Evolutionary conservation across 2,888 invertebrate genomes (phyloP), one percentile per base, ranked within the genome.

Genomic region (Alentia gelatinosa): DNA sequence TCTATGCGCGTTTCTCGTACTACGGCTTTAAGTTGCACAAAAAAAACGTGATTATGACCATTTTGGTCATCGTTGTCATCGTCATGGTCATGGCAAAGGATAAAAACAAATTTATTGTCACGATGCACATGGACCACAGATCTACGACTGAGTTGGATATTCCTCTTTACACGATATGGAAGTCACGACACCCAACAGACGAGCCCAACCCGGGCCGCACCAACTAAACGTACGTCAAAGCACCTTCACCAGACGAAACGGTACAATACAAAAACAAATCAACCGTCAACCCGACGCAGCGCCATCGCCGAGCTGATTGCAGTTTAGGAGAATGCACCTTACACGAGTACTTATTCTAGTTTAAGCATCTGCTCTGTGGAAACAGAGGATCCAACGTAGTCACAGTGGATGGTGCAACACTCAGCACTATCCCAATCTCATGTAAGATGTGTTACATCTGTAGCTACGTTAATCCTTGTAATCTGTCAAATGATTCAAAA

Each of bases 211-310:
- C 15, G 47, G 35, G 47, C 47, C 50, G 86, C 42, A 86, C 86
- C 86, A 86, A 86, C 42, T 86, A 7, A 86, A 86, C 50, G 86
- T 42, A 86, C 86, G 35, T 35, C 86, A 42, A 86, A 86, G 86
- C 86, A 86, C 86, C 86, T 47, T 86, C 33, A 86, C 83, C 26
- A 47, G 30, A 86, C 86, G 33, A 30, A 35, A 86, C 86, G 30
- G 30, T 47, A 86, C 86, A 47, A 86, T 47, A 86, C 35, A n/a
- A 39, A 79, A 79, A n/a, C n/a, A n/a, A 79, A 35, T 37, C 79
- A 79, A 79, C 35, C n/a, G n/a, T n/a, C n/a, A 56, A n/a, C 56
- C 9, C 19, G 56, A n/a, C 56, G 23, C 19, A 56, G 56, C 12
- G n/a, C 56, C 19, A 56, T 56, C n/a, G n/a, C n/a, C n/a, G n/a